phyloP scores from a whole-genome alignment of 2,888 invertebrate species.

The Sminthurides aquaticus region DNA sequence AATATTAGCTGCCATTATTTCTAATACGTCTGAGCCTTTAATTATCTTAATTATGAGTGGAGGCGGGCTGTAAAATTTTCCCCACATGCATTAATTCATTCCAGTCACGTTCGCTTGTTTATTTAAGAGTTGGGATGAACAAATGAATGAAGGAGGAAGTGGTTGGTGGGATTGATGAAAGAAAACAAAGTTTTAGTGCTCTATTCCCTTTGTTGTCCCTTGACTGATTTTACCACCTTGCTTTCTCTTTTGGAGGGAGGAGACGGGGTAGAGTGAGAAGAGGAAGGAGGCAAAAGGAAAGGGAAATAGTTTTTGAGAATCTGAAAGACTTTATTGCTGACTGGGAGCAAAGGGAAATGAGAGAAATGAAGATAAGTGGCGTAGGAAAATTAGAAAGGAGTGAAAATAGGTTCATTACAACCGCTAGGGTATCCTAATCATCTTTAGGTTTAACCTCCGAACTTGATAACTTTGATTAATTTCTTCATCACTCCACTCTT shows the following conservation, averaged over 20 bases:
- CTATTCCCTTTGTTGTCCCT: too few relatives aligned
- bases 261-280: too few relatives aligned
- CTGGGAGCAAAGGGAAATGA: too few relatives aligned
- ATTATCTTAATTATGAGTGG: background rate
- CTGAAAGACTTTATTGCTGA: too few relatives aligned
- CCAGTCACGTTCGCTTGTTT: background rate
- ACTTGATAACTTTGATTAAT: conserved; percentile 25
- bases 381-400: conserved; percentile 21
- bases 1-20: background rate
- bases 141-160: background rate
- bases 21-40: background rate
- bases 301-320: too few relatives aligned
- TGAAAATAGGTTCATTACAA: conserved; percentile 24
- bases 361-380: conserved; percentile 16
- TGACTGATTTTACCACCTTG: too few relatives aligned
- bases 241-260: too few relatives aligned
- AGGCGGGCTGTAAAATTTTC: background rate
- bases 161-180: background rate
- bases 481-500: conserved; percentile 24
- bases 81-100: background rate
- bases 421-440: conserved; percentile 23
- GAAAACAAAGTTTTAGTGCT: too few relatives aligned
- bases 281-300: too few relatives aligned
- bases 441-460: conserved; percentile 23
- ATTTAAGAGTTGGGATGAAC: background rate